phyloP scores from a whole-genome alignment of 2,113 vertebrate genomes.

The Pampusana beccarii region DNA sequence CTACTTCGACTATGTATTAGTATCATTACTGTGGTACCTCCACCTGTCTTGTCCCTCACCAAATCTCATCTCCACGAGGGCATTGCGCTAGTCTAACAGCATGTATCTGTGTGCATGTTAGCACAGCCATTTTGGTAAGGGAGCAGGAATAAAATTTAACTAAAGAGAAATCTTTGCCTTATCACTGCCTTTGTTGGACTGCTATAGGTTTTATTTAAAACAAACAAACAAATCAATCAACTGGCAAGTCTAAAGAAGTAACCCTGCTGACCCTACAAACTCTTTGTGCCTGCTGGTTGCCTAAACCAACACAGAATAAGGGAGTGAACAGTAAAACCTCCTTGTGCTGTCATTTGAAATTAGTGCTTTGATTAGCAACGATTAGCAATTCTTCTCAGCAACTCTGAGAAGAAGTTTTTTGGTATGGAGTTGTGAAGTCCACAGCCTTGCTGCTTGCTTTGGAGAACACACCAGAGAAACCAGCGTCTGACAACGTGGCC shows the following conservation, averaged over 20 bases:
- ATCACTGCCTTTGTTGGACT: background rate
- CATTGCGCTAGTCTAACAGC: background rate
- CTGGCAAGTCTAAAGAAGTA: background rate
- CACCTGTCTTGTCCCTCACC: background rate
- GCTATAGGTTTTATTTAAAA: background rate
- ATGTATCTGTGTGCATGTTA: accelerated
- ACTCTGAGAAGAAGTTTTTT: background rate
- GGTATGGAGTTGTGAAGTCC: background rate
- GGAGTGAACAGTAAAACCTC: background rate
- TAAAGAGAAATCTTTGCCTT: background rate
- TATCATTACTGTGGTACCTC: background rate
- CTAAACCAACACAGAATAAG: background rate
- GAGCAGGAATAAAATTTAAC: background rate
- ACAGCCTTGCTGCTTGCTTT: background rate
- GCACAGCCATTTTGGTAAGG: background rate
- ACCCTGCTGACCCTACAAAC: background rate
- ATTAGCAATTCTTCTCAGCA: no score
- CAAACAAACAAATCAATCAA: background rate
- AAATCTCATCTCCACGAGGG: background rate
- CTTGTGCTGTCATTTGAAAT: background rate
- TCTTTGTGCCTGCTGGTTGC: background rate
- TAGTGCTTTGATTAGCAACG: background rate
- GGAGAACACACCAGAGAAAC: background rate
- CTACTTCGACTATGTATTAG: background rate
- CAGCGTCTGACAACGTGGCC: background rate